Conservation (phyloP, 1,140 invertebrate species). For the Phortica variegata region DNA sequence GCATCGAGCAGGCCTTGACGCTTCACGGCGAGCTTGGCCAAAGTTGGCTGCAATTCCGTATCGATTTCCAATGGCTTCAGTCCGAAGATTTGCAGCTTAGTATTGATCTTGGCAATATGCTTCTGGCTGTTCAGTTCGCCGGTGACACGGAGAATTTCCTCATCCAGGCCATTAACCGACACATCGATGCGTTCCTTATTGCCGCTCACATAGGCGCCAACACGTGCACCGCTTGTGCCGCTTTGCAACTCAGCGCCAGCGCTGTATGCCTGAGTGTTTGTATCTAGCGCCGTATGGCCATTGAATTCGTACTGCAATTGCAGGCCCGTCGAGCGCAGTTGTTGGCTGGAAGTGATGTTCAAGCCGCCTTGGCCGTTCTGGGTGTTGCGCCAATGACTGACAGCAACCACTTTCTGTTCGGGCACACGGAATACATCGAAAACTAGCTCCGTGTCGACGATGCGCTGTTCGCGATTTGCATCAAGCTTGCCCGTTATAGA, state of each 20-base stretch:
- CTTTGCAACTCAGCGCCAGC: slow-evolving; percentile 18
- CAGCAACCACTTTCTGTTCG: slow-evolving; percentile 63
- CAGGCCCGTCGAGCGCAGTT: slow-evolving; percentile 34
- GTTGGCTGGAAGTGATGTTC: slow-evolving; percentile 27
- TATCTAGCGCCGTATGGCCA: slow-evolving; percentile 22
- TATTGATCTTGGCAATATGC: slow-evolving; percentile 22
- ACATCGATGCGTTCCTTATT: slow-evolving; percentile 32
- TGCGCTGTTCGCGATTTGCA: slow-evolving; percentile 50
- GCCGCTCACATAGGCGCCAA: slow-evolving; percentile 7
- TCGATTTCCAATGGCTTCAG: slow-evolving; percentile 30
- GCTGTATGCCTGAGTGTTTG: slow-evolving; percentile 25
- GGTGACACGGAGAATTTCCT: slow-evolving; percentile 25
- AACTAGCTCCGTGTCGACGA: slow-evolving; percentile 59
- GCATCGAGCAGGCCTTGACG: slow-evolving; percentile 62
- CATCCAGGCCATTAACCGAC: slow-evolving; percentile 43
- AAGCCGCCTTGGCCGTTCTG: slow-evolving; percentile 22
- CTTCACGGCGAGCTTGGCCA: slow-evolving; percentile 33
- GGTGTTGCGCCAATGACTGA: slow-evolving; percentile 23
- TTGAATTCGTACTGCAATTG: slow-evolving; percentile 35
- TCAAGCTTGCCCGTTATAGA: slow-evolving; percentile 58
- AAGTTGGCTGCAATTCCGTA: slow-evolving; percentile 32
- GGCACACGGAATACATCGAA: slow-evolving; percentile 66
- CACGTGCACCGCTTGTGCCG: slow-evolving; percentile 15
- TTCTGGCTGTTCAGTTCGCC: slow-evolving; percentile 33
- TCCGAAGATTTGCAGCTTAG: slow-evolving; percentile 33